Base-by-base conservation (phyloP, 2,797 vertebrate genomes). In the Gambelia wislizenii region DNA sequence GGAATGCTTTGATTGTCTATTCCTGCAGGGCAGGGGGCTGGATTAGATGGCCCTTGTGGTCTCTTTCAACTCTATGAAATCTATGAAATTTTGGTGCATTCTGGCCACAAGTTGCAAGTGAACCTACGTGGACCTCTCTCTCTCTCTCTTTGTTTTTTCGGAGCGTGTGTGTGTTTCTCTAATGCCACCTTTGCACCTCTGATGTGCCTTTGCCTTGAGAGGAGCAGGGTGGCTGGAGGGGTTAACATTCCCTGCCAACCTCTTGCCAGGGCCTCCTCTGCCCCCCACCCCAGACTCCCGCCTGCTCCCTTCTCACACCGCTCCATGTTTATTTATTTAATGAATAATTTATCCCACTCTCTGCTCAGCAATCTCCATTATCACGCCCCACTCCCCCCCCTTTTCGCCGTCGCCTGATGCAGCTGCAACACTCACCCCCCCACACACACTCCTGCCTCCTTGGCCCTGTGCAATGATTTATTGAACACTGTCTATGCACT, bases 291-390 rank as follows among this genome's bases (percentile, higher is more conserved):
- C 90, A 92, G 91, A 91, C 54, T n/a, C 56, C 78, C 85, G 92
- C 89, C 94, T 82, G 70, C 89, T 91, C 93, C 64, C 94, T 91
- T 88, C 90, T 33, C 27, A 83, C 54, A 27, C 91, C 91, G 91
- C 93, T 85, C 91, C 96, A 91, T 97, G 97, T 97, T 97, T 97
- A 95, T 97, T 97, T 97, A 95, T 97, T 97, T 97, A 97, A 97
- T 97, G 96, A 97, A 97, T 97, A 96, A 97, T 97, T 97, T 96
- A 97, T 97, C 88, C 61, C 70, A 89, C 95, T 94, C 94, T 91
- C 94, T 90, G 84, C 95, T 94, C 52, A 33, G 91, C 95, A 91
- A 92, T 87, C 93, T 94, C 86, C 42, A 89, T 92, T 92, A 90
- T 81, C 85, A 0, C 20, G 77, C 72, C 33, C 85, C 25, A 22